phyloP scores from a whole-genome alignment of 2,113 vertebrate genomes.

The cat (Felis catus) region DNA sequence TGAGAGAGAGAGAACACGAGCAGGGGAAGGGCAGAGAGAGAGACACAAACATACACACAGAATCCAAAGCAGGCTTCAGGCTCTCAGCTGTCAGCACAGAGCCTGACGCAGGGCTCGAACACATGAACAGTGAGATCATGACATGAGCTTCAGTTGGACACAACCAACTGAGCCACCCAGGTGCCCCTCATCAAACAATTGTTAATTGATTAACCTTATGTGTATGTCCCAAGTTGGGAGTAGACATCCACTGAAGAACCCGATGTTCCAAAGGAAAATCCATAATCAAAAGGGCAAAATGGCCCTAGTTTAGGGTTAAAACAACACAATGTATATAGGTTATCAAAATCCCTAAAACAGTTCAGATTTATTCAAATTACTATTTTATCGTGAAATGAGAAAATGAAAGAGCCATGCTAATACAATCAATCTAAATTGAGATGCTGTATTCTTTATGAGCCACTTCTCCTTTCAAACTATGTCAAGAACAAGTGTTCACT shows the following conservation, averaged over 20 bases:
- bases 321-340: not conserved
- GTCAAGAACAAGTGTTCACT: slow-evolving; percentile 66
- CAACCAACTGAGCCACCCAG: no score
- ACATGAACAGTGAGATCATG: no score
- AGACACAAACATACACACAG: no score
- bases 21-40: no score
- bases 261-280: not conserved
- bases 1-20: no score
- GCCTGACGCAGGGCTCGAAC: no score
- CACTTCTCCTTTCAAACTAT: not conserved
- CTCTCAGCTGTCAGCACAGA: no score
- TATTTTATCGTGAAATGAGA: not conserved
- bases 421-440: not conserved
- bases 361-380: not conserved
- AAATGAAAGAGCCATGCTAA: not conserved
- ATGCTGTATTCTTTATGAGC: not conserved
- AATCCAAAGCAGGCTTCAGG: no score
- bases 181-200: not conserved
- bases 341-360: not conserved
- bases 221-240: not conserved
- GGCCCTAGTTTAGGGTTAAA: not conserved
- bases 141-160: no score
- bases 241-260: not conserved
- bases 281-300: not conserved
- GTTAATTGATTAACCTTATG: not conserved